These are phyloP conservation scores for Tethea ocularis DNA, from an alignment of 2,888 invertebrate genomes.

Conservation along the genomic window DNA sequence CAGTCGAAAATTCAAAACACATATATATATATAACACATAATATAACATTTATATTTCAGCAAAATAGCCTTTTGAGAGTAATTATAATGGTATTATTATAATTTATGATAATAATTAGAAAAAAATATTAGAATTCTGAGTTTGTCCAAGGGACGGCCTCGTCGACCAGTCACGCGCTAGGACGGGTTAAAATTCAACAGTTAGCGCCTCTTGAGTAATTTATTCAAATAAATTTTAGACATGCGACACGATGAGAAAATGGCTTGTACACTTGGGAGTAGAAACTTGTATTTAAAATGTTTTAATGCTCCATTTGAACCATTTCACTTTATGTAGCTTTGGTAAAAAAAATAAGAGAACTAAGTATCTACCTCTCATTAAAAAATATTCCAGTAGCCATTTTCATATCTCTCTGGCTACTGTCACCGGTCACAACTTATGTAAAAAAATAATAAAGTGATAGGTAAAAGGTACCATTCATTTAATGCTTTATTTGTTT, in stretches of 20 bases:
- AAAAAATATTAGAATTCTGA: constrained; percentile 52
- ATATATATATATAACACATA: background rate
- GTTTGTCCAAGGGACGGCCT: constrained; percentile 26
- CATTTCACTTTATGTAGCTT: background rate
- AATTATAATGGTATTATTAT: constrained; percentile 41
- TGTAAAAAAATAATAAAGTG: no score
- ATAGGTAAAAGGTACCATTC: no score
- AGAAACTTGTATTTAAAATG: constrained; percentile 40
- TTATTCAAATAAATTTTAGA: constrained; percentile 79
- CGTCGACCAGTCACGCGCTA: constrained; percentile 48
- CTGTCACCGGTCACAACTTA: no score
- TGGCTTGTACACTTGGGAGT: constrained; percentile 54
- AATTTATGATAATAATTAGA: constrained; percentile 39
- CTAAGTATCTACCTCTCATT: background rate
- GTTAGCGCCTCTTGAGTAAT: constrained; percentile 65
- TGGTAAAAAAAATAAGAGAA: background rate
- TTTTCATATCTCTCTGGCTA: no score
- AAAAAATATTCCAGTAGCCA: no score
- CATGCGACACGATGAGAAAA: constrained; percentile 63
- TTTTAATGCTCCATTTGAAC: constrained; percentile 20
- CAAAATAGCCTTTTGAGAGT: constrained; percentile 11
- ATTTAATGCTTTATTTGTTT: no score
- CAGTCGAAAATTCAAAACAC: no score
- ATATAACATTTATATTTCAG: background rate
- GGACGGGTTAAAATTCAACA: constrained; percentile 75